Percentiles rank a stretch among this genome's conserved stretches.
Evolutionary conservation across 2,888 invertebrate species (phyloP).

Genomic region (Scaptomyza flava): DNA sequence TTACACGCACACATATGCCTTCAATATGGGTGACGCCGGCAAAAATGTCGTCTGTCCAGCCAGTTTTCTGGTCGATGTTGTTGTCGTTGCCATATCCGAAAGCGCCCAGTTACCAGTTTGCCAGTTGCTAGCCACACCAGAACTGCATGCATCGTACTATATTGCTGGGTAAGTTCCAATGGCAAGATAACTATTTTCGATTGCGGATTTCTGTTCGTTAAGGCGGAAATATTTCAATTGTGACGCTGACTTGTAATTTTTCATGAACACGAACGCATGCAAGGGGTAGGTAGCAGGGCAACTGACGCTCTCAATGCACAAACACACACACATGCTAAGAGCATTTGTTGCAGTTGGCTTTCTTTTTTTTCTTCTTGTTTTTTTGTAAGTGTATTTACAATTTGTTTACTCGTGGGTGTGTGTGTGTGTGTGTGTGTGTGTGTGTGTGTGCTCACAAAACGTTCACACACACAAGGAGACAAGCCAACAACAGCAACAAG

Average conservation of each 20-base stretch:
- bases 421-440: constrained; percentile 17
- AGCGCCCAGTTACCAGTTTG: constrained; percentile 25
- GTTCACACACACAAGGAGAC: constrained; percentile 3
- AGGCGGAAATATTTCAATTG: constrained; percentile 80
- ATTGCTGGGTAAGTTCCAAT: constrained; percentile 67
- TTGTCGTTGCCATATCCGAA: constrained; percentile 40
- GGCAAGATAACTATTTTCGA: constrained; percentile 77
- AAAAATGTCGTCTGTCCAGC: constrained; percentile 31
- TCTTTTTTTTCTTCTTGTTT: constrained; percentile 36
- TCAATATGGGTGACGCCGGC: constrained; percentile 40
- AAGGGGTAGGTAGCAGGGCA: constrained; percentile 3
- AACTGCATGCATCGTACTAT: constrained; percentile 43
- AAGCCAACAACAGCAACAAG: neutral
- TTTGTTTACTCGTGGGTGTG: constrained; percentile 20
- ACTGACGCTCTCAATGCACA: constrained; percentile 56
- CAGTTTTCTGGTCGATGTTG: constrained; percentile 11
- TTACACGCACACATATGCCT: constrained; percentile 46
- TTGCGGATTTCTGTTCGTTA: constrained; percentile 77
- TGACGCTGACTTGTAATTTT: constrained; percentile 79
- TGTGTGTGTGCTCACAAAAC: constrained; percentile 17
- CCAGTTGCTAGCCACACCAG: constrained; percentile 7
- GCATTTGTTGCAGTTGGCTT: constrained; percentile 36
- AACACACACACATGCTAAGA: constrained; percentile 11
- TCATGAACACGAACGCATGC: constrained; percentile 58
- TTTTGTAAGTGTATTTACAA: constrained; percentile 55